A percentile compares a stretch with the other conserved stretches of the same genome.
phyloP scores from a whole-genome alignment of 2,797 vertebrate species.

The Sebastes trivittatus region DNA sequence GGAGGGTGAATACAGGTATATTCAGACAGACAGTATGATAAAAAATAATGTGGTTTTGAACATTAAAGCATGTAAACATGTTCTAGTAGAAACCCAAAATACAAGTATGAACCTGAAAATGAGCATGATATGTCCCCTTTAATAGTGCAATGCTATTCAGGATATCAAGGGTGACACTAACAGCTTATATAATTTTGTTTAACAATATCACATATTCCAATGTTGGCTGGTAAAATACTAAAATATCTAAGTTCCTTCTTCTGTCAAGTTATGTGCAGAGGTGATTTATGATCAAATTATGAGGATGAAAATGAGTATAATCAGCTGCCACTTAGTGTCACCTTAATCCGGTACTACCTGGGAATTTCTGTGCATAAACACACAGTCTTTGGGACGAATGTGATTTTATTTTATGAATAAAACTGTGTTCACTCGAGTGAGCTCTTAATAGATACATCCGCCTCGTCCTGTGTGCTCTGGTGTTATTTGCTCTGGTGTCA shows the following conservation, averaged over 20 bases:
- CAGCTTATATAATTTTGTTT: not conserved
- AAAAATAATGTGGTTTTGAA: not conserved
- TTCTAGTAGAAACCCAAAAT: not conserved
- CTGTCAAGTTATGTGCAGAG: not conserved
- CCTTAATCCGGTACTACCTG: not conserved
- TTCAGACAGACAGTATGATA: not conserved
- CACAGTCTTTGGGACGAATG: not conserved
- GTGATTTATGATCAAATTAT: not conserved
- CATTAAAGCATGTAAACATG: not conserved
- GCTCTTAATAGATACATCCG: conserved; percentile 36
- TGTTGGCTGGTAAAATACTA: not conserved
- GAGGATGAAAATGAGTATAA: conserved; percentile 6
- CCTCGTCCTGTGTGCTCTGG: conserved; percentile 5
- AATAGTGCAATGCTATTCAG: not conserved
- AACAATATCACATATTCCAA: not conserved
- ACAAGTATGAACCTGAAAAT: not conserved
- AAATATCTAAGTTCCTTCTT: not conserved
- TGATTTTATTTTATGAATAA: conserved; percentile 11
- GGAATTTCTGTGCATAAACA: conserved; percentile 3
- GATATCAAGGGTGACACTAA: not conserved
- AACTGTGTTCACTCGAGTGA: conserved; percentile 15
- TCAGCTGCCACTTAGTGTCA: conserved; percentile 11
- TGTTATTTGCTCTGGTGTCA: conserved; percentile 40
- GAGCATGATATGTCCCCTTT: not conserved
- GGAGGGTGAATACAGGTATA: not conserved